Percentiles rank a stretch among this genome's conserved stretches.
Conservation (phyloP, 1,140 invertebrate genomes). For the Tetranychus urticae region DNA sequence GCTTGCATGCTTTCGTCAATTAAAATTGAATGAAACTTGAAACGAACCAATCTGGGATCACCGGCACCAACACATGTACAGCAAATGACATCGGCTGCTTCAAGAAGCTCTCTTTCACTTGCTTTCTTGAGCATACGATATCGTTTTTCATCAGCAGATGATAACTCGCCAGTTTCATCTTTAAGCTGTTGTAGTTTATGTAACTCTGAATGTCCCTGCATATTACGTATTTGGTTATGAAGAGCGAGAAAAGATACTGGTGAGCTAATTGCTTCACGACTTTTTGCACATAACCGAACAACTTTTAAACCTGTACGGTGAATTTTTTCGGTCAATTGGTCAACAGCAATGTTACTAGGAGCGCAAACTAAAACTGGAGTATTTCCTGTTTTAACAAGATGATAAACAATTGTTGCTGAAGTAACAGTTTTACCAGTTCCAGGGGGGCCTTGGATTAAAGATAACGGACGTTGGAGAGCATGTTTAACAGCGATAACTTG, state of each 20-base stretch:
- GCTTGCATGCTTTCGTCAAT: constrained; percentile 93
- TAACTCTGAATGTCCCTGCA: constrained; percentile 36
- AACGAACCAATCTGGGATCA: constrained; percentile 62
- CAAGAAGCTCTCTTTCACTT: constrained; percentile 66
- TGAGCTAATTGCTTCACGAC: constrained; percentile 89
- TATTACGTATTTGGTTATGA: constrained; percentile 73
- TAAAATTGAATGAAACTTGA: constrained; percentile 89
- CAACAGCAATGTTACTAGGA: constrained; percentile 95
- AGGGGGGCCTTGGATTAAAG: constrained; percentile 72
- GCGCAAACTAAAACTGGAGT: constrained; percentile 93
- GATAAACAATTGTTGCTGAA: constrained; percentile 95
- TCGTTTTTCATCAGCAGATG: constrained; percentile 64
- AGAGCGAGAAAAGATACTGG: constrained; percentile 87
- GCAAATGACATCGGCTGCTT: constrained; percentile 90
- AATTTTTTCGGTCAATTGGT: constrained; percentile 96
- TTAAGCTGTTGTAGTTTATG: constrained; percentile 88
- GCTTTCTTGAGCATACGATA: constrained; percentile 74
- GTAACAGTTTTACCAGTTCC: constrained; percentile 98
- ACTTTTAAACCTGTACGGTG: constrained; percentile 89
- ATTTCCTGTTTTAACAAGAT: constrained; percentile 69
- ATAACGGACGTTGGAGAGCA: constrained; percentile 82
- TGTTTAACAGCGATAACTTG: constrained; percentile 96
- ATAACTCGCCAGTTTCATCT: constrained; percentile 88
- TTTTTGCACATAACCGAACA: constrained; percentile 88
- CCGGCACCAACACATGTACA: constrained; percentile 97